Base-by-base conservation (phyloP, 1,140 invertebrate species). In the Eriosoma lanigerum region DNA sequence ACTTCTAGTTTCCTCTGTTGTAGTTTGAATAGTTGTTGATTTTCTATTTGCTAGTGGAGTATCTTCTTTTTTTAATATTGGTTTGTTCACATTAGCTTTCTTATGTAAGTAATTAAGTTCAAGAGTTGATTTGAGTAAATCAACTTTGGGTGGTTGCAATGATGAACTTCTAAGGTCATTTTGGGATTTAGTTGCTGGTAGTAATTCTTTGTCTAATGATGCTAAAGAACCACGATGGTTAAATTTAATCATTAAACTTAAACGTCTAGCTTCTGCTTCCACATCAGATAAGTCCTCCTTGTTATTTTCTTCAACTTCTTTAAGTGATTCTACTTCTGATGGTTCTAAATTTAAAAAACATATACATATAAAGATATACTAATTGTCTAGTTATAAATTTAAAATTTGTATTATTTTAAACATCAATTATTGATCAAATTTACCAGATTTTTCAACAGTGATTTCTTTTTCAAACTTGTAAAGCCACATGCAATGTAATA, bases 401-500 rank as follows among this genome's bases (percentile, higher is more conserved):
- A 38, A 3, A n/a, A n/a, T n/a, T n/a, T 8, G 8, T 38, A 38
- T 4, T 38, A 38, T 38, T 38, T 38, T 38, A 8, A 48, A 48
- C 1, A 8, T 48, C 4, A 1, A 48, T 48, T 48, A 13, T n/a
- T n/a, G n/a, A 48, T 5, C 52, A n/a, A 50, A 52, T n/a, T 78
- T 62, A 78, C 75, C 75, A 10, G 75, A 46, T 62, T 78, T 78
- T 9, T 78, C 75, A 60, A 13, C 21, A n/a, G 15, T 62, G 26
- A 56, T 78, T 26, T n/a, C 38, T 24, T 62, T 38, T 83, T 89
- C 88, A 81, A 90, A 89, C 82, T 91, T 90, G 66, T 89, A 88
- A 56, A 93, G 86, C 91, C 91, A 92, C 83, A 90, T 88, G 78
- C 89, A 89, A 85, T 94, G 90, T n/a, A 93, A 82, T 6, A 92